Evolutionary conservation across 2,888 invertebrate species (phyloP).

Genomic region (Phaedon cochleariae): DNA sequence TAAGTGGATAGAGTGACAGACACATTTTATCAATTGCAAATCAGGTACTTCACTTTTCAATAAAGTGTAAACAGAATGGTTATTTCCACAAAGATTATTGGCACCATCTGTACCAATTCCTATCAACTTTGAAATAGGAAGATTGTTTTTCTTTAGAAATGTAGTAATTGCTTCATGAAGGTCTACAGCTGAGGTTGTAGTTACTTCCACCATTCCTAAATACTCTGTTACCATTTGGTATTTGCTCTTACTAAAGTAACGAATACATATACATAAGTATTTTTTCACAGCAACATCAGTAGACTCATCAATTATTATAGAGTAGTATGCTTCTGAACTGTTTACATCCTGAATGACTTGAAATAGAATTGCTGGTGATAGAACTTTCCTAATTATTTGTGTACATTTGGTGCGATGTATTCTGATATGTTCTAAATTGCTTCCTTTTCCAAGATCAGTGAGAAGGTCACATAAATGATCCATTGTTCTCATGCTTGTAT

Average conservation of each 20-base stretch:
- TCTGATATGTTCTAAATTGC: too few relatives aligned
- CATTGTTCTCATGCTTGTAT: too few relatives aligned
- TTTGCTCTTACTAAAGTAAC: not conserved
- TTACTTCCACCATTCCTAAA: not conserved
- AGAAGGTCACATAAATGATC: too few relatives aligned
- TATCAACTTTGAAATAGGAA: constrained; percentile 30
- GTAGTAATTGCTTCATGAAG: not conserved
- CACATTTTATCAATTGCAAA: constrained; percentile 38
- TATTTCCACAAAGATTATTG: constrained; percentile 39
- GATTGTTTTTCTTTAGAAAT: not conserved
- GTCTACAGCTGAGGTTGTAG: not conserved
- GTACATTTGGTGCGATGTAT: too few relatives aligned
- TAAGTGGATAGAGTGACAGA: constrained; percentile 41
- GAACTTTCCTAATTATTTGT: not conserved
- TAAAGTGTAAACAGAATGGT: constrained; percentile 42
- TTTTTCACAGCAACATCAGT: not conserved
- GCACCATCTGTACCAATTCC: constrained; percentile 47
- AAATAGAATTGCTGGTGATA: not conserved
- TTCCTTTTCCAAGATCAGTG: too few relatives aligned
- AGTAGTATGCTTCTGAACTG: not conserved
- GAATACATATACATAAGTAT: not conserved
- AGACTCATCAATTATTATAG: not conserved
- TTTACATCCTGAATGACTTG: not conserved
- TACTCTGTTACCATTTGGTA: not conserved
- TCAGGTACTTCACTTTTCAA: constrained; percentile 35